Evolutionary conservation across 2,797 vertebrate species (phyloP).

Genomic region (Myioborus miniatus): DNA sequence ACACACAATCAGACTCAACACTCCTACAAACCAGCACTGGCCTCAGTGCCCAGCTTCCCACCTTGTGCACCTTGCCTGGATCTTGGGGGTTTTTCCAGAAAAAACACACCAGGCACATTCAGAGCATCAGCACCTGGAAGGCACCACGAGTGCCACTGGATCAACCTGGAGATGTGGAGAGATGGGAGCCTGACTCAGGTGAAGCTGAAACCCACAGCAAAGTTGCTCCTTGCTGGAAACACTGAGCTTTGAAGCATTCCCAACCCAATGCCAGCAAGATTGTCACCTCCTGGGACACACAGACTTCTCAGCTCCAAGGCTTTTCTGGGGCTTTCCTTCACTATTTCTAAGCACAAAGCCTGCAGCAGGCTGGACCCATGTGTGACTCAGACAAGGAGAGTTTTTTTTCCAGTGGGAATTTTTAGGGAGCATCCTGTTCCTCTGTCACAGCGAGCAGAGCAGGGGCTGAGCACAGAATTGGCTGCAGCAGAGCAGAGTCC

Average conservation of each 20-base stretch:
- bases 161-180: neutral
- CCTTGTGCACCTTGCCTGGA: rapidly evolving
- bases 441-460: rapidly evolving
- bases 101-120: neutral
- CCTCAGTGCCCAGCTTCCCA: neutral
- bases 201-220: neutral
- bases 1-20: neutral
- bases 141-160: rapidly evolving
- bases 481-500: neutral
- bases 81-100: neutral
- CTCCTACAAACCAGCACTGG: neutral
- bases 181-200: neutral
- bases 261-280: neutral
- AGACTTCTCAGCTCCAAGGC: neutral
- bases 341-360: neutral
- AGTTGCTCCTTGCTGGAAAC: neutral
- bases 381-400: neutral
- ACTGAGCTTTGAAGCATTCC: neutral
- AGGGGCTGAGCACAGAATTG: rapidly evolving
- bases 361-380: neutral
- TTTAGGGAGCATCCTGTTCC: neutral
- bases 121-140: neutral
- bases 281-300: neutral
- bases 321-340: neutral
- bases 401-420: neutral